Base-by-base conservation (phyloP, 2,888 invertebrate genomes). In the Anagyrus pseudococci region DNA sequence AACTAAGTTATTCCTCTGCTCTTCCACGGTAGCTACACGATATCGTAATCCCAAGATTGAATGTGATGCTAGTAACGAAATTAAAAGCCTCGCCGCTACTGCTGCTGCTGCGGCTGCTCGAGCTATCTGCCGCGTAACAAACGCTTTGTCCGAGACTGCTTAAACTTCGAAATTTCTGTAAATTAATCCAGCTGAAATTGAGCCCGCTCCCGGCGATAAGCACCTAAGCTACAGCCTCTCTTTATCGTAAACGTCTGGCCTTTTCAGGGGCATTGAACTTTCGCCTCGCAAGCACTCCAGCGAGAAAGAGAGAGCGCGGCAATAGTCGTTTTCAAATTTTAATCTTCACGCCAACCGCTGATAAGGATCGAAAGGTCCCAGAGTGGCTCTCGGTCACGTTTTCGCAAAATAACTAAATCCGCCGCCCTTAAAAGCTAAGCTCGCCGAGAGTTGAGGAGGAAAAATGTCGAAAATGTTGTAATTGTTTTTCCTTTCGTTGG, bases 31-130 rank as follows among this genome's bases (percentile, higher is more conserved):
- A 8, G 29, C 19, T 15, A 17, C 20, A 17, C 19, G 53, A 63
- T 53, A 66, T 66, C 58, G 40, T 64, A 67, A 64, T 64, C 48
- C 59, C 44, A 44, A 64, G 59, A 67, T 62, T 62, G 64, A 57
- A 59, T 56, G 49, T 40, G 62, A 53, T 53, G 52, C 3, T 37
- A 37, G 29, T 15, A 8, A 15, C 33, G 17, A 61, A 67, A 67
- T 64, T 63, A 61, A 67, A 64, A 67, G 52, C 58, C 41, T 54
- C 17, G 23, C 46, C 26, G 50, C 23, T 25, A 43, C 46, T 33
- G 33, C 43, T 29, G 17, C 25, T 19, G 33, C 40, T 10, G 17
- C 22, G 49, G 25, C 25, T 43, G n/a, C 25, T 26, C 25, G 20
- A n/a, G 10, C 22, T 4, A 17, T 7, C 23, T n/a, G 19, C 13